Evolutionary conservation across 2,888 invertebrate species (phyloP), one percentile per base, ranked within the genome.

Genomic region (Diloba caeruleocephala): DNA sequence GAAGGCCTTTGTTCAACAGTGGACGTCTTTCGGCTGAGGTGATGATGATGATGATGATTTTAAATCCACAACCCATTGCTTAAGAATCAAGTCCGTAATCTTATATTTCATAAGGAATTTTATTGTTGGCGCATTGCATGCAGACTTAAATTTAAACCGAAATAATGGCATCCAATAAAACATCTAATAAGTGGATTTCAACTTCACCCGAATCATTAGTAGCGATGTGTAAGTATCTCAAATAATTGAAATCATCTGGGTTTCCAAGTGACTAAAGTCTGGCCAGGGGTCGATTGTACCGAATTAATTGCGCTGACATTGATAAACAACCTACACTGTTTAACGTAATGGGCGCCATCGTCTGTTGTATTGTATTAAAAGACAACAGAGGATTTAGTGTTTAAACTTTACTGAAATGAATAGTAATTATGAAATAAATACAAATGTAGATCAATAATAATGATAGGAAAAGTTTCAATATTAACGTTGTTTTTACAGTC

Each of bases 281-380:
- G 42, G 23, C 43, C 38, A 28, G 8, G 10, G 17, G 25, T 25
- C 31, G 29, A 42, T 57, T 51, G 51, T 51, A 57, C 33, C 12
- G 7, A 7, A 50, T 60, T 31, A 58, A 62, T 65, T 43, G 33
- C 28, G 14, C 23, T 46, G 45, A 33, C 52, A 52, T 25, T 45
- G 52, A 66, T 33, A 34, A 57, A 66, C 66, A 46, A 43, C 46
- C 29, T 10, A 34, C 41, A 25, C 41, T 42, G 29, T 48, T 37
- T 28, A 26, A 25, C 4, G n/a, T 26, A 10, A 7, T 1, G 2
- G 2, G 13, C 28, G 2, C 6, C 10, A 12, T 6, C 3, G 0
- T 29, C 29, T 29, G n/a, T n/a, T 7, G 10, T 7, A 17, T 36
- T 28, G 28, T 29, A 23, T 13, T 13, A 21, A 19, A 3, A 3